A percentile compares a stretch with the other conserved stretches of the same genome.
Evolutionary conservation across 2,113 vertebrate species (phyloP).

Genomic region (Thomomys bottae): DNA sequence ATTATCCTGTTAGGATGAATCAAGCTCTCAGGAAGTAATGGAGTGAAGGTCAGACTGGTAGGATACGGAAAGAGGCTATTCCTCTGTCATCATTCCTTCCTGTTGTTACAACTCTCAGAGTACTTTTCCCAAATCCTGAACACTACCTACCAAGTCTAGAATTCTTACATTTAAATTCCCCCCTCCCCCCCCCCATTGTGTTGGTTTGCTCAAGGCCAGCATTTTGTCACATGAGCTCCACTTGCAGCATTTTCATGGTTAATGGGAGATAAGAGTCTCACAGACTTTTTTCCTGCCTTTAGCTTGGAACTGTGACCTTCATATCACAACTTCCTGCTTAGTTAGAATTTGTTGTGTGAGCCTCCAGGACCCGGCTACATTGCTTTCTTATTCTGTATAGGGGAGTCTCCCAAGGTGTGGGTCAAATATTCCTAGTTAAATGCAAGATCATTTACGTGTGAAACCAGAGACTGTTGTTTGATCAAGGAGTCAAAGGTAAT

Average conservation of each 20-base stretch:
- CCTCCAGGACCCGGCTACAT: no score
- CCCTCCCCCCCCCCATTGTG: no score
- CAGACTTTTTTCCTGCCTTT: no score
- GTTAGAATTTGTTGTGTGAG: no score
- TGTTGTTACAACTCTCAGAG: not conserved
- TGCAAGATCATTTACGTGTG: not conserved
- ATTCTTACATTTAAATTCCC: not conserved
- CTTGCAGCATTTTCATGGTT: no score
- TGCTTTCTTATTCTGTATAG: not conserved
- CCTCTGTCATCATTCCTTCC: not conserved
- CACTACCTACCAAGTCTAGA: not conserved
- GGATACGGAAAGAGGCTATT: not conserved
- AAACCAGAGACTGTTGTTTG: not conserved
- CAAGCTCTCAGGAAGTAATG: not conserved
- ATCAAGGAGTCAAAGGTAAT: not conserved
- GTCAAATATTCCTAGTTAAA: slow-evolving; percentile 1
- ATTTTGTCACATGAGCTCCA: no score
- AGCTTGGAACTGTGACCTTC: no score
- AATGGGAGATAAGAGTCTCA: no score
- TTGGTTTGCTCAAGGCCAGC: no score
- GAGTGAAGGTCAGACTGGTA: not conserved
- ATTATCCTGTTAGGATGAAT: not conserved
- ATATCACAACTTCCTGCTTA: no score
- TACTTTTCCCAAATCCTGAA: not conserved
- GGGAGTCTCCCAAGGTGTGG: not conserved